Conservation (phyloP, 2,797 vertebrate genomes). For the Molossus alvarezi region DNA sequence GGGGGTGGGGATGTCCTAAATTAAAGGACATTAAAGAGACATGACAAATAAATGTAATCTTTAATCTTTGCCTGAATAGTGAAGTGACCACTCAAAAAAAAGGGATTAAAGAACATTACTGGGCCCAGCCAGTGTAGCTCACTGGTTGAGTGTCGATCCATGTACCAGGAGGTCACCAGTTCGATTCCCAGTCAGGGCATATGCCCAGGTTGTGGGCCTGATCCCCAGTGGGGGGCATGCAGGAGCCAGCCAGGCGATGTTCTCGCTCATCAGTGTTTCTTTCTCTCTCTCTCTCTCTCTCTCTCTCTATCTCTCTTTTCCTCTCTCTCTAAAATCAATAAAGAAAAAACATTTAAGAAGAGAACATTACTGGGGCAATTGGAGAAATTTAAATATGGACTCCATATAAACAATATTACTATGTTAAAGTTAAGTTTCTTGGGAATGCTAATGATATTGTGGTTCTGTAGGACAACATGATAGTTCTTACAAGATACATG, state of each 20-base stretch:
- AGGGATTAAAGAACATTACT: neutral
- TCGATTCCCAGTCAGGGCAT: too few relatives aligned
- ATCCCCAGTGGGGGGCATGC: too few relatives aligned
- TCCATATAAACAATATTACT: neutral
- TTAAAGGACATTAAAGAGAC: neutral
- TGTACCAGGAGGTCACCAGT: too few relatives aligned
- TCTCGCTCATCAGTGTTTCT: too few relatives aligned
- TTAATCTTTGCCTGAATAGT: neutral
- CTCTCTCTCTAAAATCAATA: too few relatives aligned
- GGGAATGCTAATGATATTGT: neutral
- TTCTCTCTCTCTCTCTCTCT: too few relatives aligned
- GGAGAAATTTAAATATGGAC: constrained; percentile 5
- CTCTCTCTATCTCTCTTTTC: too few relatives aligned
- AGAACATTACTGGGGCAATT: neutral
- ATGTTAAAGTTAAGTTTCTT: neutral
- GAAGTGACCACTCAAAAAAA: neutral
- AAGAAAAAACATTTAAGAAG: neutral
- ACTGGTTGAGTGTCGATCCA: too few relatives aligned
- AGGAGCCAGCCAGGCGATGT: too few relatives aligned
- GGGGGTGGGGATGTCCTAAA: neutral
- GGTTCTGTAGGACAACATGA: neutral
- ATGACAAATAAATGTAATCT: neutral
- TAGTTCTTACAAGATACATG: neutral
- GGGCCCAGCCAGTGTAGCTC: too few relatives aligned
- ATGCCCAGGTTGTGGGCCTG: too few relatives aligned